Conservation (phyloP, 2,113 vertebrate species). For the Coptodon bakossiorum region DNA sequence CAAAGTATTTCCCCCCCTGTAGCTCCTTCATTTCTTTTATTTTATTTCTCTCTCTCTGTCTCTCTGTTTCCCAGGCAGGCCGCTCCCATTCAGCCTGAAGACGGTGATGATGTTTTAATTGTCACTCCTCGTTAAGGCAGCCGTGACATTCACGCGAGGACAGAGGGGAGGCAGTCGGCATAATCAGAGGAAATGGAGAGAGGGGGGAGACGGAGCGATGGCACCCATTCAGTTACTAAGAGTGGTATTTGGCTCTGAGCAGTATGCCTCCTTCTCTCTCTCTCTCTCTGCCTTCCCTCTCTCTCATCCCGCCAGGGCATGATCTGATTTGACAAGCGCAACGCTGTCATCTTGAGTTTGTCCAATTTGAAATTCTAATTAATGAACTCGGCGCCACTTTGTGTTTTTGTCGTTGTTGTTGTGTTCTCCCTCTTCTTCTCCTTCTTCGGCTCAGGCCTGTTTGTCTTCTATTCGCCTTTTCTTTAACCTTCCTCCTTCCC, state of each 20-base stretch:
- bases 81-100: slow-evolving; percentile 44
- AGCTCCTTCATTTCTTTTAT: slow-evolving; percentile 15
- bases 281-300: slow-evolving; percentile 3
- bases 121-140: slow-evolving; percentile 69
- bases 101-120: slow-evolving; percentile 63
- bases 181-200: slow-evolving; percentile 61
- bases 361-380: slow-evolving; percentile 80
- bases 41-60: background rate
- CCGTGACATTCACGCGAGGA: slow-evolving; percentile 54
- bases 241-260: slow-evolving; percentile 64
- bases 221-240: slow-evolving; percentile 56
- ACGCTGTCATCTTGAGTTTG: slow-evolving; percentile 74
- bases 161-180: slow-evolving; percentile 26
- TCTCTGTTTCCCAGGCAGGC: slow-evolving; percentile 11
- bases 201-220: slow-evolving; percentile 16
- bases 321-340: slow-evolving; percentile 75
- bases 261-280: slow-evolving; percentile 31
- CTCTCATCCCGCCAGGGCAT: slow-evolving; percentile 53
- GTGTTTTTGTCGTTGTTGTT: slow-evolving; percentile 44
- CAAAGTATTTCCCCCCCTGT: background rate
- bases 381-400: slow-evolving; percentile 71
- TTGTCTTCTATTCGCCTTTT: slow-evolving; percentile 62
- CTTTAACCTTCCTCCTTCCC: slow-evolving; percentile 29
- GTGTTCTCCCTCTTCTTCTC: background rate
- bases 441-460: slow-evolving; percentile 32